Evolutionary conservation across 2,113 vertebrate genomes (phyloP), one percentile per base, ranked within the genome.

Genomic region (Tichodroma muraria): DNA sequence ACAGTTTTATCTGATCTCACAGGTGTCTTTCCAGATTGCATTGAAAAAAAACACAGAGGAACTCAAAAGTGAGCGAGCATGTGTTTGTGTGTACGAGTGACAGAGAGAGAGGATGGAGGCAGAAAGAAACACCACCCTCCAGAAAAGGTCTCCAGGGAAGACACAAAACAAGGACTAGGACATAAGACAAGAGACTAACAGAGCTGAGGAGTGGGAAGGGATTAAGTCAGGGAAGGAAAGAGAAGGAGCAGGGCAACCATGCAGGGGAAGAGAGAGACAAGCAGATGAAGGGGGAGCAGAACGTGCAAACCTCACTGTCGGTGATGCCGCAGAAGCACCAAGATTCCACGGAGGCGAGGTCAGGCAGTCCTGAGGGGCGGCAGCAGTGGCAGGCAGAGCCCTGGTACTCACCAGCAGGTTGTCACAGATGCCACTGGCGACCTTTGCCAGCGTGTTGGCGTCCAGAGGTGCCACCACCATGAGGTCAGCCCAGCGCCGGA

Each of bases 361-460:
- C 81, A 66, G 60, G 15, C 37, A 52, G 38, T 4, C 4, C 45
- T 27, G 45, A 33, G 72, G 56, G 20, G 20, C 18, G 53, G 60
- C 17, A 76, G 52, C 44, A 68, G 33, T 9, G 8, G 31, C 12
- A 27, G 42, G 72, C 37, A 73, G 54, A 63, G 64, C 44, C 10
- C 0, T 1, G n/a, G n/a, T 38, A 97, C 99, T 98, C 96, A 99
- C 99, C 98, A 99, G 97, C 57, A 99, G 97, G 94, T 99, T 99
- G 97, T 99, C 99, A 97, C 99, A 99, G 96, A 99, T 98, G 42
- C 99, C 99, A 47, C 82, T 98, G 13, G 99, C 98, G 8, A 99
- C 98, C 96, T 99, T 99, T 44, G 98, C 99, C 89, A 99, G 98
- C 1, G 99, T 99, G 98, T 99, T 99, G 85, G 99, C 99, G 50